Evolutionary conservation across 2,113 vertebrate species (phyloP).

Genomic region (Psittacula cyanocephala): DNA sequence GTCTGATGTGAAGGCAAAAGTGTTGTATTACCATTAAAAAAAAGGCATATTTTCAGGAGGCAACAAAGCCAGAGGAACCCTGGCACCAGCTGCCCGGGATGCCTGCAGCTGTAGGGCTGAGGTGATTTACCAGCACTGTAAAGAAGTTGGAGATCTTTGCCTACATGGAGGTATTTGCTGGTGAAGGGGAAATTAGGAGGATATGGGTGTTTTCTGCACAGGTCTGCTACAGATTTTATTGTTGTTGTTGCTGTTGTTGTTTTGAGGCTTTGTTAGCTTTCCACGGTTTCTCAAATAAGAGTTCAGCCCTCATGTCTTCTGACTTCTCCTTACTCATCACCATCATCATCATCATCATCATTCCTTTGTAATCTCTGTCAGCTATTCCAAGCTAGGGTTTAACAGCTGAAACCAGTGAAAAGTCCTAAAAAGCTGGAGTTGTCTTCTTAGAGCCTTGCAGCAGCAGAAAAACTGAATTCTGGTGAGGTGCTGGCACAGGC

Average conservation of each 20-base stretch:
- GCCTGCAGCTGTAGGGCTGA: not conserved
- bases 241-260: not conserved
- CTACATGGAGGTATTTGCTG: not conserved
- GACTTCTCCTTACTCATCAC: not conserved
- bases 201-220: not conserved
- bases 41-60: not conserved
- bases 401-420: not conserved
- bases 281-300: not conserved
- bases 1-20: not conserved
- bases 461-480: not conserved
- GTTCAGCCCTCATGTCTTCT: not conserved
- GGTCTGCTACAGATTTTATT: not conserved
- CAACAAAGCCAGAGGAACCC: not conserved
- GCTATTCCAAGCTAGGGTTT: not conserved
- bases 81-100: not conserved
- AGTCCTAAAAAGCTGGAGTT: not conserved
- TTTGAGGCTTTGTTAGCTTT: not conserved
- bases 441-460: not conserved
- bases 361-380: not conserved
- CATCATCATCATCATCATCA: not conserved
- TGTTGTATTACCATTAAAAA: not conserved
- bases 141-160: not conserved
- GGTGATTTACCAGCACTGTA: not conserved
- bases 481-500: not conserved
- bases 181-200: not conserved